Evolutionary conservation across 2,797 vertebrate species (phyloP), one percentile per base, ranked within the genome.

Genomic region (Eulemur rubriventer): DNA sequence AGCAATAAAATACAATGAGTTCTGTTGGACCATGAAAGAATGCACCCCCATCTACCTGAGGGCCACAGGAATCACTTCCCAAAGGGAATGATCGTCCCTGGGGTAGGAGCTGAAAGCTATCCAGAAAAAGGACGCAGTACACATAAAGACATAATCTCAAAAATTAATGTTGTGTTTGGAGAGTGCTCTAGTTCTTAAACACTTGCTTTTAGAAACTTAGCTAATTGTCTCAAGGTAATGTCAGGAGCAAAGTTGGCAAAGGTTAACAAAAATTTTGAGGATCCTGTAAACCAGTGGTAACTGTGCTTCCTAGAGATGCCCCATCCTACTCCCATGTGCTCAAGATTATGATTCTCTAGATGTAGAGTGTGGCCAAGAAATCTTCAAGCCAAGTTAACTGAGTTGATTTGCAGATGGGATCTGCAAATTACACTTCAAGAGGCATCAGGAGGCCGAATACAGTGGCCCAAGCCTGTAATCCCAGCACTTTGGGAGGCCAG

Each of bases 311-410:
- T 48, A 50, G 59, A 84, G 22, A 13, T 43, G 81, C 3, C 16
- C 22, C 0, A 12, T 11, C 0, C 14, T 12, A 1, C 14, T 80
- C 20, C 24, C 14, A 18, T 0, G 1, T 26, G 12, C 20, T 35
- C 41, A 76, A n/a, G 12, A 16, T 69, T 26, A 63, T 30, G 9
- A 70, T 67, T 55, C 16, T 78, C 41, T 86, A 35, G 7, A 73
- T 35, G 2, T 6, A 78, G 35, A 1, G 1, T 72, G n/a, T 92
- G 70, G 7, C 6, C 83, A 79, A 61, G 33, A 92, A 81, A 86
- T 46, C 7, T 22, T 22, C 30, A 87, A 73, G 30, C 24, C 65
- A 95, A 38, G 17, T n/a, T 43, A 38, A 48, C 16, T 52, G 24
- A 7, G 30, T 55, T 84, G 22, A 88, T 59, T 93, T 46, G 9